Percentiles rank a stretch among this genome's conserved stretches.
Conservation (phyloP, 2,888 invertebrate species). For the Ptychoptera contaminata region DNA sequence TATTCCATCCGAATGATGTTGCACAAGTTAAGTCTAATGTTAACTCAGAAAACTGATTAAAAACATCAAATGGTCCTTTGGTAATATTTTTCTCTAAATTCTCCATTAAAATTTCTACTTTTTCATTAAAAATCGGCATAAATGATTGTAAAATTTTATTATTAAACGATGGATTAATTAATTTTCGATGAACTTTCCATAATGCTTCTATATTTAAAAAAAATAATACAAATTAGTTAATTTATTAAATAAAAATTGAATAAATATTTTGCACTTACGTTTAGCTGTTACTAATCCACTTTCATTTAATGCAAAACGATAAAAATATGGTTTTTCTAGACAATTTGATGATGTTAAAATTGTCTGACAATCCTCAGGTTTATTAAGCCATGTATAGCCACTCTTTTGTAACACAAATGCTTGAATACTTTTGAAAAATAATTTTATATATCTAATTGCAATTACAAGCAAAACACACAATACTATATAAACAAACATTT, state of each 20-base stretch:
- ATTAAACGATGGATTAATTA: constrained; percentile 15
- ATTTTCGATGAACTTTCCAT: constrained; percentile 16
- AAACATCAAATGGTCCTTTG: not conserved
- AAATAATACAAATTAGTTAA: no score
- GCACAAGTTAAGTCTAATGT: not conserved
- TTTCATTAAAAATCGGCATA: constrained; percentile 14
- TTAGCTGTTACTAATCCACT: constrained; percentile 4
- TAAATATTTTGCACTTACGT: not conserved
- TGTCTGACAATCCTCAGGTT: constrained; percentile 3
- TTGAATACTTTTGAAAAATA: no score
- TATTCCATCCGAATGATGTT: not conserved
- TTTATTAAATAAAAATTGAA: no score
- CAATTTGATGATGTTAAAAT: constrained; percentile 6
- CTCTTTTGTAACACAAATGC: no score
- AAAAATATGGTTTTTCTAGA: constrained; percentile 4
- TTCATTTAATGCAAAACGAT: constrained; percentile 4
- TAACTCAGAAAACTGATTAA: not conserved
- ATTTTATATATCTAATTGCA: no score
- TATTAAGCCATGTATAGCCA: not conserved
- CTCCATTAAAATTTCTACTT: constrained; percentile 5
- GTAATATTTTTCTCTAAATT: constrained; percentile 5
- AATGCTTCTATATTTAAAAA: no score
- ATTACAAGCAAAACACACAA: no score
- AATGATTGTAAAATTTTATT: constrained; percentile 14
- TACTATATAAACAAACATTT: no score